Percentiles rank a stretch among this genome's conserved stretches.
phyloP scores from a whole-genome alignment of 2,113 vertebrate genomes.

The Ranitomeya imitator region DNA sequence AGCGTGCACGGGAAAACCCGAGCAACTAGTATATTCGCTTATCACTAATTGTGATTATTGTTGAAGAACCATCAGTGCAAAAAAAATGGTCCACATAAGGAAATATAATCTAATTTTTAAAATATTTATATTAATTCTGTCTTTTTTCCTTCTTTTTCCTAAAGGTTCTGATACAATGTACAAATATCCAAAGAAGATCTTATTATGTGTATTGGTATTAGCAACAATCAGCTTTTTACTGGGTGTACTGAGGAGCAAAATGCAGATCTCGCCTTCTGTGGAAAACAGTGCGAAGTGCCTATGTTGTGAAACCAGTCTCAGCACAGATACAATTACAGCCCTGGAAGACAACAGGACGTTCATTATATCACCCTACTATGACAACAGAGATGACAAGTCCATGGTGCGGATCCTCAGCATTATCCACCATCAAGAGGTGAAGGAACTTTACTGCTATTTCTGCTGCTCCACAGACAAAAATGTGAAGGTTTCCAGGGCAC shows the following conservation, averaged over 20 bases:
- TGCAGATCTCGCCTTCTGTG: not conserved
- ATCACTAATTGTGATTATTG: too few relatives aligned
- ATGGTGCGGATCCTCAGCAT: conserved; percentile 69
- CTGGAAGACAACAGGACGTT: conserved; percentile 8
- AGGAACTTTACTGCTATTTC: conserved; percentile 21
- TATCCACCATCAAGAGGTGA: not conserved
- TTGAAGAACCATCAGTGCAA: too few relatives aligned
- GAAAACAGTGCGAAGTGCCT: not conserved
- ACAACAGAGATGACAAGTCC: conserved; percentile 58
- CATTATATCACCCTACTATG: conserved; percentile 63
- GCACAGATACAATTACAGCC: conserved; percentile 26
- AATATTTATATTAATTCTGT: not conserved
- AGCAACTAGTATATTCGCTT: too few relatives aligned
- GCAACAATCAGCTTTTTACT: not conserved
- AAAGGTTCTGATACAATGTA: not conserved
- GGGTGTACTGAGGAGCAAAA: not conserved
- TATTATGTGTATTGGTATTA: not conserved
- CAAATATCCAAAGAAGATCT: not conserved
- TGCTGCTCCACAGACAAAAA: not conserved
- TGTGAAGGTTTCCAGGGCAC: not conserved
- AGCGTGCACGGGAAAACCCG: too few relatives aligned
- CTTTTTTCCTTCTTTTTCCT: not conserved
- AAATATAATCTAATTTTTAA: not conserved
- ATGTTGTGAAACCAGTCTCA: conserved; percentile 58
- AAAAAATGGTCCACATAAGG: too few relatives aligned